Base-by-base conservation (phyloP, 2,113 vertebrate genomes). In the Labeo rohita region DNA sequence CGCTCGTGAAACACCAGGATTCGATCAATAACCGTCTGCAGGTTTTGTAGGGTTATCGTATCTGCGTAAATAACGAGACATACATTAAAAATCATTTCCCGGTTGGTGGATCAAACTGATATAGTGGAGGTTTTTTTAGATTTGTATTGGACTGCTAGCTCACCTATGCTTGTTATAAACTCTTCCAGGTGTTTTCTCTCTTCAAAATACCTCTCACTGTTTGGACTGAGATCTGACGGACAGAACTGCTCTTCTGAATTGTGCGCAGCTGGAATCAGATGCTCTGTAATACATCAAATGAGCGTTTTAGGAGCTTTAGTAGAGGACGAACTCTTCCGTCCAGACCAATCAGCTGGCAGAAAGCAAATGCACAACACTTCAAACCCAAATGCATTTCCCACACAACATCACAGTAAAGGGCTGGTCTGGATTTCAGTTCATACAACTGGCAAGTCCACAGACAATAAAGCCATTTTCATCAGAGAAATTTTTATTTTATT, bases 121-220 rank as follows among this genome's bases (percentile, higher is more conserved):
- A 39, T 39, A 39, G 28, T 28, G 28, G 28, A 39, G 39, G 5
- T 39, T 18, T 34, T 66, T 34, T 6, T 8, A 34, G 5, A 15
- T 43, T 0, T 36, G 21, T 8, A 13, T 65, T 7, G 10, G 72
- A 23, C 10, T 0, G 9, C 8, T 16, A 36, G 70, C 88, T 90
- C 70, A 90, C 90, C 90, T 52, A 90, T 88, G 76, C 85, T 80
- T 16, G 87, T 84, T 78, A 90, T 88, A 80, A 89, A 90, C 12
- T 89, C 90, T 79, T 90, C 87, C 61, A 90, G 88, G 65, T 87
- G 82, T 84, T 83, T 85, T 23, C 85, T 85, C 16, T 88, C 90
- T 49, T 89, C 88, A 36, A 78, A 56, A 75, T 84, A 83, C 61
- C 75, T 70, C 43, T 86, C 88, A 15, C 54, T 11, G 47, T n/a